These are phyloP conservation scores for Ambastaia sidthimunki DNA, from an alignment of 2,797 vertebrate species.

Conservation along the genomic window DNA sequence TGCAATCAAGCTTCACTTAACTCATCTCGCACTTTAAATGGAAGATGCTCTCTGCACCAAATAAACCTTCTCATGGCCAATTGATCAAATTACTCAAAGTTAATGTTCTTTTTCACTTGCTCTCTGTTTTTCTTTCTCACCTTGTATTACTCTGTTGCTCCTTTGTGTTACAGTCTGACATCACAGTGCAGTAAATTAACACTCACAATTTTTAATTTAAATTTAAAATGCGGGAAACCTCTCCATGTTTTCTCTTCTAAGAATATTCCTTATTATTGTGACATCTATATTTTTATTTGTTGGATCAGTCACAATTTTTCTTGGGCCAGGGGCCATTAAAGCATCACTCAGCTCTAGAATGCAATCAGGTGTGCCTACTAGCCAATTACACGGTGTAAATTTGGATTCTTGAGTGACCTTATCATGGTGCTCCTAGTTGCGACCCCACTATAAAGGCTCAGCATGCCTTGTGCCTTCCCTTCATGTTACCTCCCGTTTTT, in stretches of 20 bases:
- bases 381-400: slow-evolving; percentile 81
- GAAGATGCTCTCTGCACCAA: slow-evolving; percentile 67
- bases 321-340: slow-evolving; percentile 48
- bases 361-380: slow-evolving; percentile 79
- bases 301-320: slow-evolving; percentile 47
- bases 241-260: slow-evolving; percentile 67
- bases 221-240: slow-evolving; percentile 69
- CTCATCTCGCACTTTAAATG: slow-evolving; percentile 72
- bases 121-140: slow-evolving; percentile 47
- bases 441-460: slow-evolving; percentile 77
- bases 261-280: slow-evolving; percentile 58
- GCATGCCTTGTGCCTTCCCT: slow-evolving; percentile 63
- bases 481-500: slow-evolving; percentile 75
- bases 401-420: slow-evolving; percentile 82
- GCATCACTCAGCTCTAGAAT: slow-evolving; percentile 62
- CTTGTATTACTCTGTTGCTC: slow-evolving; percentile 61
- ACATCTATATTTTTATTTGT: slow-evolving; percentile 52
- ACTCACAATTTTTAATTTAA: slow-evolving; percentile 76
- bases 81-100: slow-evolving; percentile 83
- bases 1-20: slow-evolving; percentile 77
- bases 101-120: slow-evolving; percentile 63
- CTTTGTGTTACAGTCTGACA: slow-evolving; percentile 71
- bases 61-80: slow-evolving; percentile 81
- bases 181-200: slow-evolving; percentile 79
- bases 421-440: slow-evolving; percentile 77